These are phyloP conservation scores for Rhineura floridana DNA, from an alignment of 2,113 vertebrate species.

Conservation along the genomic window DNA sequence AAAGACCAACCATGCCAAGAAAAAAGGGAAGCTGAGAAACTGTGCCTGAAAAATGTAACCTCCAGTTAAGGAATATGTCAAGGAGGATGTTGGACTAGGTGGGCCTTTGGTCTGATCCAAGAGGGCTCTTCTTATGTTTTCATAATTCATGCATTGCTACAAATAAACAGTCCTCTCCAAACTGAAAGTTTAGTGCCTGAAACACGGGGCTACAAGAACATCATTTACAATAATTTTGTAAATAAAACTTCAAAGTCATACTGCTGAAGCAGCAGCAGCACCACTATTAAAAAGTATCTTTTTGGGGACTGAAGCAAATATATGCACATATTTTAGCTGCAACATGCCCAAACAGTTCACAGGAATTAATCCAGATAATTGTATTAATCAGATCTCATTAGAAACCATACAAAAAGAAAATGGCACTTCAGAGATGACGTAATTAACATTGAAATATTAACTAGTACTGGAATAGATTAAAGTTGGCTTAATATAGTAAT, in stretches of 20 bases:
- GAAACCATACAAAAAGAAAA: constrained; percentile 43
- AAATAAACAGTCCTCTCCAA: background rate
- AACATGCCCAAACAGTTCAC: constrained; percentile 24
- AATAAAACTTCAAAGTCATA: background rate
- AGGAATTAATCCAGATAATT: constrained; percentile 50
- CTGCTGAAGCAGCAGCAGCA: background rate
- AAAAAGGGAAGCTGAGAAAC: constrained; percentile 78
- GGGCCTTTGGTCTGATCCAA: too few relatives aligned
- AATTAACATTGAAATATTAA: constrained; percentile 37
- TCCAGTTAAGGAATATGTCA: constrained; percentile 78
- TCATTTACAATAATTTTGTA: background rate
- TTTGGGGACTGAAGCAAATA: constrained; percentile 10
- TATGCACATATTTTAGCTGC: rapidly evolving
- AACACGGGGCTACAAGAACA: background rate
- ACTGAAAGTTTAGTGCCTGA: background rate
- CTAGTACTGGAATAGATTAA: constrained; percentile 23
- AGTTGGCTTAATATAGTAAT: constrained; percentile 34
- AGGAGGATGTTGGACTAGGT: too few relatives aligned
- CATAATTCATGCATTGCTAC: background rate
- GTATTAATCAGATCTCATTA: constrained; percentile 49
- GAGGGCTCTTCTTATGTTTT: background rate
- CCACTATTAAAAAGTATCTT: background rate
- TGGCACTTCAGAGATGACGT: constrained; percentile 23
- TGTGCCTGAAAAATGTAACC: constrained; percentile 74
- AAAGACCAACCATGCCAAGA: constrained; percentile 76